Conservation (phyloP, 2,113 vertebrate genomes). For the Saguinus midas region DNA sequence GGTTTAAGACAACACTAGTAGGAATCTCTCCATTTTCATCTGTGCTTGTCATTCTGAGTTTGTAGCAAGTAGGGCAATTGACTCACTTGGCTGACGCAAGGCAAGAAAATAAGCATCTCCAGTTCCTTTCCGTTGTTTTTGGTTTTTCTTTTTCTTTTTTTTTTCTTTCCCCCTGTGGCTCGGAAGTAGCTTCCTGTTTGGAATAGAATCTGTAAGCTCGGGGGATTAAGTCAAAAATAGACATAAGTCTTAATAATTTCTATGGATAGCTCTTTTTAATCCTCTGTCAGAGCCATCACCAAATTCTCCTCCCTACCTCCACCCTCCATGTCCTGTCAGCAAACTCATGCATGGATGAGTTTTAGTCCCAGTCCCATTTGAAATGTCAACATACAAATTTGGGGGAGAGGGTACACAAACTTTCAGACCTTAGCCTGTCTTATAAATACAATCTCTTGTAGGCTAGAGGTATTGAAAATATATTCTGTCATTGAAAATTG, state of each 20-base stretch:
- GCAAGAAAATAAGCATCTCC: constrained; percentile 51
- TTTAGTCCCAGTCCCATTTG: background rate
- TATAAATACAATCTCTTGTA: background rate
- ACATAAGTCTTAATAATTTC: background rate
- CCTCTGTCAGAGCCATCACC: background rate
- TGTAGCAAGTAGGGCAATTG: constrained; percentile 58
- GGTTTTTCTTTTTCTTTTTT: background rate
- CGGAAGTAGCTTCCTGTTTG: constrained; percentile 34
- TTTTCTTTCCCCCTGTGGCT: background rate
- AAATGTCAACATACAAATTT: background rate
- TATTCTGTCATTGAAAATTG: background rate
- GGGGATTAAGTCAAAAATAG: constrained; percentile 57
- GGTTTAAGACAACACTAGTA: constrained; percentile 57
- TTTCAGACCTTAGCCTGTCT: background rate
- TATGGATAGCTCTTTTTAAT: background rate
- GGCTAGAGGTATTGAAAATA: background rate
- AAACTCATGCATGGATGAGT: background rate
- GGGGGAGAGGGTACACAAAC: background rate
- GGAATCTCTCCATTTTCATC: constrained; percentile 62
- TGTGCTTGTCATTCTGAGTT: constrained; percentile 72
- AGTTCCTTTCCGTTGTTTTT: constrained; percentile 42
- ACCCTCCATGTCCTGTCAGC: background rate
- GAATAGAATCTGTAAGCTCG: constrained; percentile 45
- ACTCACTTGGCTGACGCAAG: background rate
- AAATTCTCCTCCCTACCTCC: background rate